A percentile compares a stretch with the other conserved stretches of the same genome.
Evolutionary conservation across 2,113 vertebrate species (phyloP).

Genomic region (Regulus satrapa): DNA sequence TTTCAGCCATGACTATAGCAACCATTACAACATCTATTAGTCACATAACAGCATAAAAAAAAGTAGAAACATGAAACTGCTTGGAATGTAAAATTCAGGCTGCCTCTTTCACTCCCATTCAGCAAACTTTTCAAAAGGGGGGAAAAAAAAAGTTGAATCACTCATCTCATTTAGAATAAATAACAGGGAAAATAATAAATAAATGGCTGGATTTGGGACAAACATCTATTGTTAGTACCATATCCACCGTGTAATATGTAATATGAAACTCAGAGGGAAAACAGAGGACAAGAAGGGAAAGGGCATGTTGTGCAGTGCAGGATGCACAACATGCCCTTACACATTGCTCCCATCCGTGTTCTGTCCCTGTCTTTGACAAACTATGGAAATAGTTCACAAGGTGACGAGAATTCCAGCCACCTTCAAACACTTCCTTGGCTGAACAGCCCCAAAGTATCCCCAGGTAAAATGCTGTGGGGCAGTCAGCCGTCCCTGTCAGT

Average conservation of each 20-base stretch:
- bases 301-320: not conserved
- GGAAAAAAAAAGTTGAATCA: not conserved
- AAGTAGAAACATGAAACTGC: not conserved
- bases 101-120: not conserved
- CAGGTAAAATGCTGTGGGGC: not conserved
- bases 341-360: not conserved
- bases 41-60: not conserved
- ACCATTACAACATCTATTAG: not conserved
- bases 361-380: not conserved
- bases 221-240: not conserved
- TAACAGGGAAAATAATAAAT: not conserved
- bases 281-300: not conserved
- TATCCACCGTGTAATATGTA: not conserved
- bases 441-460: not conserved
- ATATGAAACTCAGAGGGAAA: not conserved
- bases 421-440: not conserved
- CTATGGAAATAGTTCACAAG: not conserved
- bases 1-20: not conserved
- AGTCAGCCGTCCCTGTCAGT: fast-evolving
- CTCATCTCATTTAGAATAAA: not conserved
- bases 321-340: not conserved
- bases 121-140: not conserved
- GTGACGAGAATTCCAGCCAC: not conserved
- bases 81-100: not conserved
- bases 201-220: not conserved